phyloP scores from a whole-genome alignment of 2,888 invertebrate species.

The Phytoseiulus persimilis region DNA sequence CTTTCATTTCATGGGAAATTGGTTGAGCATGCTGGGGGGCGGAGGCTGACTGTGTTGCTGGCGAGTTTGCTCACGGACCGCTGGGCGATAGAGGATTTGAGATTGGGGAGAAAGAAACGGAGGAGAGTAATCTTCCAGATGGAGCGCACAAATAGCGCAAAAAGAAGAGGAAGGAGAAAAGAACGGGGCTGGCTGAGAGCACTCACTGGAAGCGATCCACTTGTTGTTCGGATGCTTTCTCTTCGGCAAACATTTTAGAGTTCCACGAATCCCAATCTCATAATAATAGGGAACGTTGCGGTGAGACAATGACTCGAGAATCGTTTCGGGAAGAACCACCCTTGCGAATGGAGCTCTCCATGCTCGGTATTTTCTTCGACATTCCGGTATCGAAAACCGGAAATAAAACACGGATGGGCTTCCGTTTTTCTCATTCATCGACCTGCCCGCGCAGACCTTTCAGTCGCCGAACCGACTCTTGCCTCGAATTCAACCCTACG shows the following conservation, averaged over 20 bases:
- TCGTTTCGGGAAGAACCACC: background rate
- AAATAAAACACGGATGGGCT: no score
- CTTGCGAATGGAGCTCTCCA: background rate
- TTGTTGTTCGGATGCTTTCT: background rate
- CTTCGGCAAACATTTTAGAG: background rate
- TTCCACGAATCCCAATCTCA: background rate
- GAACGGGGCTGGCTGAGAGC: background rate
- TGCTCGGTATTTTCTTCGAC: background rate
- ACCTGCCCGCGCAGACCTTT: no score
- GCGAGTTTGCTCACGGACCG: no score
- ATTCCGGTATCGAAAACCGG: no score
- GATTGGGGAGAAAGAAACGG: background rate
- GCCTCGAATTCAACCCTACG: no score
- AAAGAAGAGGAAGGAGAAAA: background rate
- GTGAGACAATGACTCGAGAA: background rate
- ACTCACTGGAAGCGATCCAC: background rate
- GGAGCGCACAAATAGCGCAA: background rate
- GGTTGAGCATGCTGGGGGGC: background rate
- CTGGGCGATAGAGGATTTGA: background rate
- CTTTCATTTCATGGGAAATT: background rate
- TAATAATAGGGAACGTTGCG: background rate
- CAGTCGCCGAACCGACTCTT: no score
- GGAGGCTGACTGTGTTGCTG: background rate
- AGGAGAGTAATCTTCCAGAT: background rate
- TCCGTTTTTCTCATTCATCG: no score